Percentiles rank a stretch among this genome's conserved stretches.
These are phyloP conservation scores for Chromobotia macracanthus DNA, from an alignment of 2,797 vertebrate genomes.

Conservation along the genomic window DNA sequence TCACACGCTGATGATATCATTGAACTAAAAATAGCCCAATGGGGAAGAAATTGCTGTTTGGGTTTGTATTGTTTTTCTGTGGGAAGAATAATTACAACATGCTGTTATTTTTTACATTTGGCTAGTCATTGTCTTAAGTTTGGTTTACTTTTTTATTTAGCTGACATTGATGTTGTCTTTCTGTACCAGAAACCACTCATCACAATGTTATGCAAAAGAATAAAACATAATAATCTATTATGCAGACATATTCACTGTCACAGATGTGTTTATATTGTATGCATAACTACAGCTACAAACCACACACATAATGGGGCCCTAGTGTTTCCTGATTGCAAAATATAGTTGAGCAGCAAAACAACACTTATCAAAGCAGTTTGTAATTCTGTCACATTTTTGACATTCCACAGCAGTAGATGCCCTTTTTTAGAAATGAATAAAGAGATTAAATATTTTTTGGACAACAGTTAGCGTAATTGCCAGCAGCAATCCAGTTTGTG, in stretches of 20 bases:
- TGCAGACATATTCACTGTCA: neutral
- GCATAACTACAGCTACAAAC: neutral
- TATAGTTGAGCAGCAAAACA: neutral
- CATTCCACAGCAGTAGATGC: constrained; percentile 23
- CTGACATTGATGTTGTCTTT: constrained; percentile 16
- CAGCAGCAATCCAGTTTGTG: constrained; percentile 23
- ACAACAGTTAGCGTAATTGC: constrained; percentile 12
- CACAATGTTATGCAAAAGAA: neutral
- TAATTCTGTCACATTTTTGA: constrained; percentile 43
- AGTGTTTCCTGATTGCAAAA: neutral
- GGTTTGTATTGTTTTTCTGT: constrained; percentile 40
- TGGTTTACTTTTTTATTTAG: constrained; percentile 29
- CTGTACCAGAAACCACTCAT: neutral
- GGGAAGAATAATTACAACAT: constrained; percentile 30
- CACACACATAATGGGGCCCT: neutral
- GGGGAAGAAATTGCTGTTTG: constrained; percentile 63
- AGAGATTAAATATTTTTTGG: constrained; percentile 32
- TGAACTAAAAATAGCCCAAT: constrained; percentile 72
- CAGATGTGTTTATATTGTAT: constrained; percentile 1
- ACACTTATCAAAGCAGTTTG: constrained; percentile 44
- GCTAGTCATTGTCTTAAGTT: constrained; percentile 36
- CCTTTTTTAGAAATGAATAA: constrained; percentile 40
- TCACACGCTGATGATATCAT: constrained; percentile 72
- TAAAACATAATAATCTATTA: neutral
- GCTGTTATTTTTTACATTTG: constrained; percentile 29